phyloP scores from a whole-genome alignment of 1,140 invertebrate species.

The Brachystomella parvula region DNA sequence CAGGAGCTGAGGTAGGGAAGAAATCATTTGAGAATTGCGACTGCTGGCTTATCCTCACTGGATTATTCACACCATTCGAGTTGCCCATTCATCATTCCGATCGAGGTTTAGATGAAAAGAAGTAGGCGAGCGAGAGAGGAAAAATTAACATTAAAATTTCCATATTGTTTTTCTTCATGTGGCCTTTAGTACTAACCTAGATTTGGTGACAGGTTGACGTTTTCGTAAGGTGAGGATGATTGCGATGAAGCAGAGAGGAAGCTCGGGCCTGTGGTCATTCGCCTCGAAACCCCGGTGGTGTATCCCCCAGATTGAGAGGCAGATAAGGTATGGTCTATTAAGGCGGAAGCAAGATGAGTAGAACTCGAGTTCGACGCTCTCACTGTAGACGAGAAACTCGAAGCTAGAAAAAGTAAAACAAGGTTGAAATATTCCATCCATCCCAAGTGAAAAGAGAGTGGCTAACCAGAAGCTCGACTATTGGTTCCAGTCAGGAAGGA shows the following conservation, averaged over 20 bases:
- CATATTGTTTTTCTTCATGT: too few species aligned
- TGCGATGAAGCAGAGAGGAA: not conserved
- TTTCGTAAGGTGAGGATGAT: conserved; percentile 2
- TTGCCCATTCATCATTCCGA: not conserved
- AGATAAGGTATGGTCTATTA: conserved; percentile 21
- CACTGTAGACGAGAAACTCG: conserved; percentile 29
- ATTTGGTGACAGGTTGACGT: conserved; percentile 1
- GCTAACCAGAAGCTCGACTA: conserved; percentile 42
- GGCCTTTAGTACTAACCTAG: not conserved
- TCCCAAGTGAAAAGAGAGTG: not conserved
- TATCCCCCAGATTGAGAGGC: not conserved
- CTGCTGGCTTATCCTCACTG: not conserved
- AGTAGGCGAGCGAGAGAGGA: not conserved
- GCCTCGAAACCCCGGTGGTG: not conserved
- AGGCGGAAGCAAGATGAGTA: conserved; percentile 22
- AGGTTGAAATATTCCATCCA: conserved; percentile 10
- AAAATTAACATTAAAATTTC: not conserved
- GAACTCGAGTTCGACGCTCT: conserved; percentile 14
- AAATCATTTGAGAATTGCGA: not conserved
- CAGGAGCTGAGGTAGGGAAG: not conserved
- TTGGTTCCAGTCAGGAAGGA: conserved; percentile 44
- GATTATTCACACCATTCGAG: not conserved
- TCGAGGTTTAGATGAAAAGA: not conserved
- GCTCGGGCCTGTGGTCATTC: conserved; percentile 6
- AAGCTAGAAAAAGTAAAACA: conserved; percentile 12